Percentiles rank a stretch among this genome's conserved stretches.
phyloP scores from a whole-genome alignment of 2,888 invertebrate genomes.

The Cheiracanthium punctorium region DNA sequence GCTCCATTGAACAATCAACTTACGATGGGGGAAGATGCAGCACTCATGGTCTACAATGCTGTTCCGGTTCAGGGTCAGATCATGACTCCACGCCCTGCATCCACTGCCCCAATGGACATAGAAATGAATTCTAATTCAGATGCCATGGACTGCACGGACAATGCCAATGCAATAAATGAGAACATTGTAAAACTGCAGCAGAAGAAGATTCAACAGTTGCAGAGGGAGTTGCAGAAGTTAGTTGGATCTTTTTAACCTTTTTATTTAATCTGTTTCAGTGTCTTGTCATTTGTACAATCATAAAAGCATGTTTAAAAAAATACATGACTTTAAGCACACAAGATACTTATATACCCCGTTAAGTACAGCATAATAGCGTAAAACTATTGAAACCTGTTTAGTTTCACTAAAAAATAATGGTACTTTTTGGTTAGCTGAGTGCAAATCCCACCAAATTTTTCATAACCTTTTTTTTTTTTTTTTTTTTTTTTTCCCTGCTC shows the following conservation, averaged over 20 bases:
- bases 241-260: not conserved
- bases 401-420: too few relatives aligned
- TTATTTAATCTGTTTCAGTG: too few relatives aligned
- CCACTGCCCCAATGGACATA: constrained; percentile 75
- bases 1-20: constrained; percentile 29
- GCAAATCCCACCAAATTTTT: too few relatives aligned
- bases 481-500: too few relatives aligned
- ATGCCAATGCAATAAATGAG: constrained; percentile 48
- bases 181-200: constrained; percentile 79
- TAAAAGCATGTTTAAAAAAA: too few relatives aligned
- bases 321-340: too few relatives aligned
- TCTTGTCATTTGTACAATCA: too few relatives aligned
- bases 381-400: too few relatives aligned
- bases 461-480: too few relatives aligned
- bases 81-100: constrained; percentile 74
- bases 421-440: too few relatives aligned
- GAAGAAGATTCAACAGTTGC: constrained; percentile 90
- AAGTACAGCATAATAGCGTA: too few relatives aligned
- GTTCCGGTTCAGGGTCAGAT: constrained; percentile 49
- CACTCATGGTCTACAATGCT: constrained; percentile 57
- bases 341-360: too few relatives aligned
- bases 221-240: constrained; percentile 85
- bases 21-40: constrained; percentile 19
- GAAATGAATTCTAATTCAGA: constrained; percentile 72
- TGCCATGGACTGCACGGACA: constrained; percentile 70